Base-by-base conservation (phyloP, 2,888 invertebrate genomes). In the Scelioninae gen. 1 region DNA sequence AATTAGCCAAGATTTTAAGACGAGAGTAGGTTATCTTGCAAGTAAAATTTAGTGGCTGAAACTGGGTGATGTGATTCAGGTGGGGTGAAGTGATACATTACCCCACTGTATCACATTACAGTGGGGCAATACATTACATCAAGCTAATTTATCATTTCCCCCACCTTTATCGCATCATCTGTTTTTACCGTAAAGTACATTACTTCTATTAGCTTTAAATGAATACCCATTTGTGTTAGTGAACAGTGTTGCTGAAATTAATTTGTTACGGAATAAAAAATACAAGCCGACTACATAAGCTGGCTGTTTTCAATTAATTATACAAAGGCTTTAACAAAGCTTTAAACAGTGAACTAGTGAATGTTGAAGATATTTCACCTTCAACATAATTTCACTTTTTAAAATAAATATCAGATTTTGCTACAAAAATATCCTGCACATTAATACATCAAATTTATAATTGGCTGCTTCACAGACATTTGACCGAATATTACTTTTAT, bases 21-120 rank as follows among this genome's bases (percentile, higher is more conserved):
- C 45, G 13, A 65, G 58, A 72, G 53, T 66, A 45, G 79, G 65
- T 79, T 72, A 79, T 79, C 66, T 72, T 60, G 65, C 72, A 66
- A 58, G 66, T 16, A 74, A 66, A 79, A 79, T 72, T 65, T 79
- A 79, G 65, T 60, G 58, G 53, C 72, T 66, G 49, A 71, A 65
- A 78, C 71, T 69, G 43, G 71, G 63, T 71, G 79, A 79, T 79
- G 79, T 66, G 79, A 79, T 79, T 72, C 79, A 79, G 53, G 79
- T 65, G 58, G 65, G 71, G 49, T 53, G 79, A 79, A 72, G 79
- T 79, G 79, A 79, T 79, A 72, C 72, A 79, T 79, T 38, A 53
- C 72, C 60, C 58, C 72, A 79, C 45, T 72, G 72, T 65, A 79
- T 72, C 79, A 66, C 79, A 66, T 79, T 79, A 79, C 29, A 66